phyloP scores from a whole-genome alignment of 1,140 invertebrate species.

The Hyles vespertilio region DNA sequence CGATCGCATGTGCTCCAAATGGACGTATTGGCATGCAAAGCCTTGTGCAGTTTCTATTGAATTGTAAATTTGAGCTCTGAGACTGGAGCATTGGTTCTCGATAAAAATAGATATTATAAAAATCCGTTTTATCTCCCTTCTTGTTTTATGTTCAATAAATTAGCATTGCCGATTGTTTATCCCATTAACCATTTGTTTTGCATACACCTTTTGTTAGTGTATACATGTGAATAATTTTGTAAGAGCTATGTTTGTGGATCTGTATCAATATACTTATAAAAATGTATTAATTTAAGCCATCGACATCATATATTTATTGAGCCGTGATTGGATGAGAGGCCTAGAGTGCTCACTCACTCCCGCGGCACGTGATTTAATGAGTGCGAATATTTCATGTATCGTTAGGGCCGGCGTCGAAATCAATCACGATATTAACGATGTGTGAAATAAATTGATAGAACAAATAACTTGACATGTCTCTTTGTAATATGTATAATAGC shows the following conservation, averaged over 20 bases:
- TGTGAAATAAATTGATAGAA: slow-evolving; percentile 61
- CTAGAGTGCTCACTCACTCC: slow-evolving; percentile 40
- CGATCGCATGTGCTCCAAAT: slow-evolving; percentile 62
- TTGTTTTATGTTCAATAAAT: slow-evolving; percentile 5
- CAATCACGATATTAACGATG: slow-evolving; percentile 69
- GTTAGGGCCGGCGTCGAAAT: slow-evolving; percentile 60
- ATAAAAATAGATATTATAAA: slow-evolving; percentile 28
- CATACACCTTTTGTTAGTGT: too few species aligned
- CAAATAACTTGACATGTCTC: slow-evolving; percentile 21
- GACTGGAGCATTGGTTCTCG: slow-evolving; percentile 33
- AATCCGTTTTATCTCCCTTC: slow-evolving; percentile 12
- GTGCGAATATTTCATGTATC: slow-evolving; percentile 67
- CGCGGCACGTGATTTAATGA: slow-evolving; percentile 17
- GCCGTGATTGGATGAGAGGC: slow-evolving; percentile 51
- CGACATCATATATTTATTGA: slow-evolving; percentile 40
- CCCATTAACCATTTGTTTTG: too few species aligned
- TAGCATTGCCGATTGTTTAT: not conserved
- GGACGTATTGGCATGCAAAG: slow-evolving; percentile 70
- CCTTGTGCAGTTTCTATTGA: slow-evolving; percentile 69
- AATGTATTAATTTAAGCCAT: slow-evolving; percentile 19
- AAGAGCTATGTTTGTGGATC: too few species aligned
- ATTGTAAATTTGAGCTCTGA: slow-evolving; percentile 63
- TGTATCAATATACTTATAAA: not conserved
- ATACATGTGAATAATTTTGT: too few species aligned
- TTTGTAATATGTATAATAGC: not conserved